Evolutionary conservation across 2,113 vertebrate genomes (phyloP).

Genomic region (Mustela lutreola): DNA sequence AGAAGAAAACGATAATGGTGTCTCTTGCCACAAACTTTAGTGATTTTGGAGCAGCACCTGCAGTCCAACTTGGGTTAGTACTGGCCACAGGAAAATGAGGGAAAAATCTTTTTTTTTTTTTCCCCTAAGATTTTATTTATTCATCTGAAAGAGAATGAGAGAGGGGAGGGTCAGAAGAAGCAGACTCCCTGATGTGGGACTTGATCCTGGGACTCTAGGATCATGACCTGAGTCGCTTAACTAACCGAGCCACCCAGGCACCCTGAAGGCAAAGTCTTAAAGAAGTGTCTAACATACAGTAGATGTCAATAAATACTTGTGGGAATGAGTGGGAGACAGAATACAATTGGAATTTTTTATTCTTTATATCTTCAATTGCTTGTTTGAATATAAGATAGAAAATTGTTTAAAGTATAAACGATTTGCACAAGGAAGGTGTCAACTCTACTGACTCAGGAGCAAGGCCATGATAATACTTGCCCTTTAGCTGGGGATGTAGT

Average conservation of each 20-base stretch:
- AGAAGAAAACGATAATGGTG: background rate
- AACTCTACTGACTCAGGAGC: background rate
- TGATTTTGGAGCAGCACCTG: background rate
- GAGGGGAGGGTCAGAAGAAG: too few relatives aligned
- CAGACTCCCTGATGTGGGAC: too few relatives aligned
- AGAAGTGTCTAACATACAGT: background rate
- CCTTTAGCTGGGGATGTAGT: background rate
- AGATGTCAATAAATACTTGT: background rate
- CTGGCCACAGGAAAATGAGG: background rate
- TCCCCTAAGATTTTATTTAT: too few relatives aligned
- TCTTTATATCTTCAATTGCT: background rate
- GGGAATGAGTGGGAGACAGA: background rate
- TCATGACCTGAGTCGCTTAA: too few relatives aligned
- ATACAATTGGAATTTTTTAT: background rate
- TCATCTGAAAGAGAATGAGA: too few relatives aligned
- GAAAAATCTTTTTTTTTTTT: background rate
- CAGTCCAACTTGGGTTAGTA: background rate
- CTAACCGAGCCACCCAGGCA: too few relatives aligned
- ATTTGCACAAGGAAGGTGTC: background rate
- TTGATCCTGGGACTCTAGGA: too few relatives aligned
- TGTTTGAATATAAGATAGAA: conserved; percentile 37
- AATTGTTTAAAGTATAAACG: background rate
- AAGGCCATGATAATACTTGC: background rate
- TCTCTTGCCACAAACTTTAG: background rate
- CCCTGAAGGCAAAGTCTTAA: background rate